Conservation (phyloP, 2,888 invertebrate genomes). For the Cremastinae sp. region DNA sequence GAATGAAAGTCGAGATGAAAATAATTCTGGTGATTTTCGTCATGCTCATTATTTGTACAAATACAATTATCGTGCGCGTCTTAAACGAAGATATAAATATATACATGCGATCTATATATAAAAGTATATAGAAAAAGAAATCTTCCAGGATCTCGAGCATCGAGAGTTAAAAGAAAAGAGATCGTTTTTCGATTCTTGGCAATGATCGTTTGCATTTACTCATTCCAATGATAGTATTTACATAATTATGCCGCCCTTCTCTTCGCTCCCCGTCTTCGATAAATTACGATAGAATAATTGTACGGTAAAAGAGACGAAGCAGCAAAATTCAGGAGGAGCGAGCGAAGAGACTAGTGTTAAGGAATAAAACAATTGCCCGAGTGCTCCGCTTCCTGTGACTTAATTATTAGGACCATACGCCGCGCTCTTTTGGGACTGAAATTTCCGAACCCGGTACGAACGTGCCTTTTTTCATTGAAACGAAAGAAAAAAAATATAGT, state of each 20-base stretch:
- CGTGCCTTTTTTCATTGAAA: conserved; percentile 43
- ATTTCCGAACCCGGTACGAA: conserved; percentile 50
- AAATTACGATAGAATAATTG: conserved; percentile 31
- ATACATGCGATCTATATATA: conserved; percentile 1
- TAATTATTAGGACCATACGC: conserved; percentile 13
- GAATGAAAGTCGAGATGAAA: conserved; percentile 19
- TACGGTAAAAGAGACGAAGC: conserved; percentile 19
- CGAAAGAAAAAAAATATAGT: conserved; percentile 12
- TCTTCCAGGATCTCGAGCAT: conserved; percentile 58
- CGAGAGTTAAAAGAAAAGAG: conserved; percentile 33
- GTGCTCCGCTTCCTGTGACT: conserved; percentile 53
- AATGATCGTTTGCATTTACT: conserved; percentile 63
- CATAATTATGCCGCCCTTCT: conserved; percentile 57
- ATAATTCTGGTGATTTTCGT: conserved; percentile 22
- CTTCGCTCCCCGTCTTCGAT: conserved; percentile 38
- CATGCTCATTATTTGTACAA: conserved; percentile 63
- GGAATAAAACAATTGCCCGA: conserved; percentile 49
- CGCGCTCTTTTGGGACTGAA: conserved; percentile 23
- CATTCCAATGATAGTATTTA: conserved; percentile 66
- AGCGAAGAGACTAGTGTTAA: conserved; percentile 44
- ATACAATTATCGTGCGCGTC: conserved; percentile 55
- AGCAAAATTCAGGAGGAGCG: conserved; percentile 24
- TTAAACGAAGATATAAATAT: conserved; percentile 2
- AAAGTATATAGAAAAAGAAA: conserved; percentile 43
- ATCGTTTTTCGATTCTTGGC: conserved; percentile 52